phyloP scores from a whole-genome alignment of 64 coral and sea anemone species.

The Astreopora myriophthalma region DNA sequence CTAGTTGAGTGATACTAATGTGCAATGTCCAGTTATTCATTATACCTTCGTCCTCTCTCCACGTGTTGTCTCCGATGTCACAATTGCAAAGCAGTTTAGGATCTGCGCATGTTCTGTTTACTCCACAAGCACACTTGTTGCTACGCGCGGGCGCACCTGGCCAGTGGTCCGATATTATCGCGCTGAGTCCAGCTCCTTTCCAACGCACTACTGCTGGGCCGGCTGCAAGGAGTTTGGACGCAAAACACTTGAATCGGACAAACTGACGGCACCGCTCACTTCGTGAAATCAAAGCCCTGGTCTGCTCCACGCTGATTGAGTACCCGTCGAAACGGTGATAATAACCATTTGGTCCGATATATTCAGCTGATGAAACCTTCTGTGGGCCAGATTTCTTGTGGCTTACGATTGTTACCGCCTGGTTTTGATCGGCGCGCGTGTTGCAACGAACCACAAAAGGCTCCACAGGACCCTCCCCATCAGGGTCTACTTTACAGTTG shows the following conservation, averaged over 20 bases:
- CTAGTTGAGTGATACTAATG: too few relatives aligned
- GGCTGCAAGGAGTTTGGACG: neutral
- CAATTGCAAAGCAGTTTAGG: slow-evolving; percentile 24
- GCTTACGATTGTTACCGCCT: slow-evolving; percentile 3
- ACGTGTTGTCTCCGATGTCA: slow-evolving; percentile 33
- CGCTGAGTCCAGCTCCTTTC: neutral
- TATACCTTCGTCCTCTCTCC: slow-evolving; percentile 55
- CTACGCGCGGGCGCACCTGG: neutral
- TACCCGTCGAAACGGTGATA: neutral
- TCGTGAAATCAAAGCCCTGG: slow-evolving; percentile 8
- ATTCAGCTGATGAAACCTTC: neutral
- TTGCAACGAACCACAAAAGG: slow-evolving; percentile 39
- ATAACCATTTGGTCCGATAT: neutral
- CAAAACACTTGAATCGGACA: slow-evolving; percentile 36
- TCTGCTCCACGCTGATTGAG: neutral
- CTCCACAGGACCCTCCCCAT: neutral
- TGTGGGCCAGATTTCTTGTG: neutral
- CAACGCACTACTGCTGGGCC: neutral
- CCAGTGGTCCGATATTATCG: neutral
- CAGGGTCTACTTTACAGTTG: slow-evolving; percentile 27
- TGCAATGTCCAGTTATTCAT: too few relatives aligned
- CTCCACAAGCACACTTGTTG: slow-evolving; percentile 39
- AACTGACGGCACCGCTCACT: slow-evolving; percentile 48
- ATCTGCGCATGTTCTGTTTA: slow-evolving; percentile 29
- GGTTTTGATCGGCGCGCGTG: neutral